Base-by-base conservation (phyloP, 1,140 invertebrate genomes). In the Charaxes varanes region DNA sequence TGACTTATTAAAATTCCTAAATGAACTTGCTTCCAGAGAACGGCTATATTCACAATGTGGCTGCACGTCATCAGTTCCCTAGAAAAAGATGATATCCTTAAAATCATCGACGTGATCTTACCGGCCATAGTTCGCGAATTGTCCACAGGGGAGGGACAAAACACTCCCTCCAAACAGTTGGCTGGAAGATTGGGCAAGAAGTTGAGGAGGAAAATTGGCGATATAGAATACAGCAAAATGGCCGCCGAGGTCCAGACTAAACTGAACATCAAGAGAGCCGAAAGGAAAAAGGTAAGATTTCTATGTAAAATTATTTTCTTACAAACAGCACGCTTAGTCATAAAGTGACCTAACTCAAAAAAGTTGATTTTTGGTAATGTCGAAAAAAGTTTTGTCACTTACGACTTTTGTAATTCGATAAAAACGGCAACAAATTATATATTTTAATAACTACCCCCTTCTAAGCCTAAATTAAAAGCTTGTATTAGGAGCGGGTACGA, bases 181-280 rank as follows among this genome's bases (percentile, higher is more conserved):
- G 78, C 74, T 0, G 49, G 55, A 0, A 47, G 71, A 22, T 30
- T 79, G 0, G 78, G 70, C 1, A 78, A 78, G 51, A 79, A 79
- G 23, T 35, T 82, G 27, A 53, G 78, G 14, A 43, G 66, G 17
- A 82, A 77, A 36, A 64, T 82, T 0, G 78, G 78, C 0, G 78
- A 79, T 5, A 69, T 82, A 2, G 72, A 82, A 15, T 82, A 76
- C 12, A 45, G 66, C 12, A 79, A 78, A 47, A 38, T 79, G 27
- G 61, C 62, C 0, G 74, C 78, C 6, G 71, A 83, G 18, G 78
- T 88, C 1, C 87, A 91, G 62, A 85, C 87, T 15, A 85, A 73
- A 34, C 57, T 92, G 1, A 87, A 88, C 32, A 79, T 88, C 3
- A 90, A 86, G 53, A 85, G 88, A 64, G 88, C 89, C 11, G 87